phyloP scores from a whole-genome alignment of 1,140 invertebrate genomes.

The Schlechtendalia chinensis region DNA sequence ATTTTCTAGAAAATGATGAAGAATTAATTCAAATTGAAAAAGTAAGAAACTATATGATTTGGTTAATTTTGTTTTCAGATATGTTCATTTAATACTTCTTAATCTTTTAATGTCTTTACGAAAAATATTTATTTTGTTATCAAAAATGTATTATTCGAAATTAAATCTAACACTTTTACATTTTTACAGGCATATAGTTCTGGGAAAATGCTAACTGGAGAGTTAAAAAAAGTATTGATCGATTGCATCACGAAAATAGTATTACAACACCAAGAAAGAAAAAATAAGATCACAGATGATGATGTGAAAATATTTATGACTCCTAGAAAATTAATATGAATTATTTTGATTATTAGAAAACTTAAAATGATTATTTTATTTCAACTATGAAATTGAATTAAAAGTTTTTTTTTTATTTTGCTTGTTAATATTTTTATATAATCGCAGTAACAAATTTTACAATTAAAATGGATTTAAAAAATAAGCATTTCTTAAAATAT shows the following conservation, averaged over 20 bases:
- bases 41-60: no score
- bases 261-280: constrained; percentile 75
- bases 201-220: constrained; percentile 88
- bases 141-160: neutral
- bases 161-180: no score
- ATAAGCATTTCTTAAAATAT: no score
- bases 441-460: no score
- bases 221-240: constrained; percentile 91
- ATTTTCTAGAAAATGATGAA: constrained; percentile 94
- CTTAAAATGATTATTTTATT: no score
- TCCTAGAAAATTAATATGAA: constrained; percentile 60
- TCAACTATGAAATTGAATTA: no score
- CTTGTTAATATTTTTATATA: no score
- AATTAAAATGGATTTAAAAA: no score
- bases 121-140: neutral
- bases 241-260: constrained; percentile 73
- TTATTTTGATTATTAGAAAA: neutral
- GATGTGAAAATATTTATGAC: constrained; percentile 80
- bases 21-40: constrained; percentile 77
- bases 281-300: constrained; percentile 83
- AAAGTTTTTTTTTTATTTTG: no score
- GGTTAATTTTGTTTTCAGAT: neutral
- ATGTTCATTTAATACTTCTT: no score
- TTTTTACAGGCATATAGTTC: constrained; percentile 75
- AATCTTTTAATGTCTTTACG: no score